Base-by-base conservation (phyloP, 2,888 invertebrate species). In the Xanthia togata region DNA sequence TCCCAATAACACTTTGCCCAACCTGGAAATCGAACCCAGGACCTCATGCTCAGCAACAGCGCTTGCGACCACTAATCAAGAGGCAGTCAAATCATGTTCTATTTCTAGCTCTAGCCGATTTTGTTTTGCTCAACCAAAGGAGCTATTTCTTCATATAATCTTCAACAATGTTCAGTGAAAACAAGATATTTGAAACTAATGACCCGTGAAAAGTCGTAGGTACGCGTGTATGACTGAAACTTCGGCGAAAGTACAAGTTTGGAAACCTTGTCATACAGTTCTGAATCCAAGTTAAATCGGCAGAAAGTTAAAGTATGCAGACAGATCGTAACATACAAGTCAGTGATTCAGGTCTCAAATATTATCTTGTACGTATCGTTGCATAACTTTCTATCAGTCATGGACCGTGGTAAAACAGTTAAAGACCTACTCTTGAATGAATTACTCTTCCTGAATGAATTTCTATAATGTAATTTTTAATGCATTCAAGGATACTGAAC, bases 201-300 rank as follows among this genome's bases (percentile, higher is more conserved):
- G 82, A 86, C 74, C 78, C 82, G 41, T 81, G 79, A 83, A 78
- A 81, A 85, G 73, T 85, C 69, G 35, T 57, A 74, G 23, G 69
- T 77, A 78, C 81, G 78, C 80, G 78, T 71, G 78, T 88, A 85
- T 75, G 87, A 84, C 83, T 82, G 60, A 79, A 89, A 89, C 73
- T 89, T 88, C 55, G 41, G 53, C 20, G 62, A 59, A 80, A 72
- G 76, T 84, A 81, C 73, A 74, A 83, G 79, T 78, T 81, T 59
- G 63, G 67, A 69, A 76, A 75, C 82, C 87, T 89, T 86, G 87
- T 86, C 86, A 81, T 78, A 69, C 75, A 83, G 82, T 82, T 85
- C 78, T 82, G 86, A 85, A 89, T 76, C 78, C 71, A 90, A 90
- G 91, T 90, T 90, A 85, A 88, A 88, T 87, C 87, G 89, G 73